These are phyloP conservation scores for Notiomystis cincta DNA, from an alignment of 2,113 vertebrate genomes.

Conservation along the genomic window DNA sequence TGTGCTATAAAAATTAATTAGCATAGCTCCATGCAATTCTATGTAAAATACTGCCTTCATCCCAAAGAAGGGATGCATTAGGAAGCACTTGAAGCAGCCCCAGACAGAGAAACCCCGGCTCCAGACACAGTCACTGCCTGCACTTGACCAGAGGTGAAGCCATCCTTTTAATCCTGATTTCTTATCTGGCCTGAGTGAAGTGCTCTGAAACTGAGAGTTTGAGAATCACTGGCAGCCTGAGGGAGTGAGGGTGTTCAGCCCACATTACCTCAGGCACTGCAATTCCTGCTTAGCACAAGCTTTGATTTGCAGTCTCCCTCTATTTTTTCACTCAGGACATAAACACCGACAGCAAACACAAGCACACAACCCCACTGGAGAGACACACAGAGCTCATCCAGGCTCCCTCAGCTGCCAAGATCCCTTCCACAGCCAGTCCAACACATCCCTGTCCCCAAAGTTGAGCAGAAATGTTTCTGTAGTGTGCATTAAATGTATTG, in stretches of 20 bases:
- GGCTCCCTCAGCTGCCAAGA: neutral
- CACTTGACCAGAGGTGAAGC: neutral
- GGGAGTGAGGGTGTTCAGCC: neutral
- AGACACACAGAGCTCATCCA: neutral
- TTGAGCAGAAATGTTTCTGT: neutral
- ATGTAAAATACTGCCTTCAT: neutral
- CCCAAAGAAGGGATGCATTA: neutral
- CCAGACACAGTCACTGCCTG: neutral
- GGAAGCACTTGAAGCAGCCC: neutral
- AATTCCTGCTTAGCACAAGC: neutral
- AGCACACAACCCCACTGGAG: neutral
- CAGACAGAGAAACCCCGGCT: neutral
- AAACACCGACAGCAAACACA: neutral
- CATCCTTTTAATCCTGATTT: neutral
- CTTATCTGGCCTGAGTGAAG: neutral
- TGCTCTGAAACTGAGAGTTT: neutral
- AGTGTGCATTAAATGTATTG: neutral
- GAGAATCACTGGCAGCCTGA: neutral
- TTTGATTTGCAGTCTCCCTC: neutral
- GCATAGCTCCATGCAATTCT: neutral
- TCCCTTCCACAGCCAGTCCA: neutral
- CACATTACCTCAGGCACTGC: neutral
- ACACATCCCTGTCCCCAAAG: neutral
- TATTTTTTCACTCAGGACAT: neutral
- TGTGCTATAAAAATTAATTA: neutral